Base-by-base conservation (phyloP, 2,113 vertebrate species). In the Nannobrachium achirus region DNA sequence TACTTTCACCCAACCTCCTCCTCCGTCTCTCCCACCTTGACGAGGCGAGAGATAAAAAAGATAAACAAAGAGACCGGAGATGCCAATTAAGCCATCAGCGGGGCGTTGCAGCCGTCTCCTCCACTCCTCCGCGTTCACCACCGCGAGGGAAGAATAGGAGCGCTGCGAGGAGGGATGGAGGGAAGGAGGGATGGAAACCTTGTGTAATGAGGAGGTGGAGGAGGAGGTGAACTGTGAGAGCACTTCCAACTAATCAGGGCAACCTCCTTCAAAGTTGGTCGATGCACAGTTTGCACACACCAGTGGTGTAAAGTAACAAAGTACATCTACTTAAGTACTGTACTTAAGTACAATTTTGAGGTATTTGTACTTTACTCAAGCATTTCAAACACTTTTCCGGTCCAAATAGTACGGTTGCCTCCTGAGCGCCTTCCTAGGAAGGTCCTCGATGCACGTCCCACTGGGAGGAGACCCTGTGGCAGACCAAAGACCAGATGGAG, bases 161-260 rank as follows among this genome's bases (percentile, higher is more conserved):
- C n/a, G n/a, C n/a, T n/a, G n/a, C n/a, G n/a, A 58, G 18, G 20
- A 16, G 61, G n/a, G 11, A 67, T 8, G 57, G 56, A 56, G 59
- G 65, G 55, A 41, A 62, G 66, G 25, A 63, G 42, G 7, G 8
- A 3, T 9, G n/a, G n/a, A 16, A 71, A 33, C 61, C 49, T 15
- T 2, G 8, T 20, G 48, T 66, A 49, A 65, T 0, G 41, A 62
- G 48, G 60, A 61, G 58, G 56, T 71, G 58, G 56, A 16, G 60
- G 42, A 61, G 56, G 58, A 11, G 38, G 51, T 33, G 69, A 57
- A 76, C n/a, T 79, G 79, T 74, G 55, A 51, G 10, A 68, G 67
- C 73, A 66, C 69, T 75, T 71, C 73, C 68, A 77, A 86, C 81
- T 87, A 88, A 92, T 90, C 85, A 87, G 78, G 81, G 82, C 83